Base-by-base conservation (phyloP, 2,888 invertebrate species). In the Cephalotes varians region DNA sequence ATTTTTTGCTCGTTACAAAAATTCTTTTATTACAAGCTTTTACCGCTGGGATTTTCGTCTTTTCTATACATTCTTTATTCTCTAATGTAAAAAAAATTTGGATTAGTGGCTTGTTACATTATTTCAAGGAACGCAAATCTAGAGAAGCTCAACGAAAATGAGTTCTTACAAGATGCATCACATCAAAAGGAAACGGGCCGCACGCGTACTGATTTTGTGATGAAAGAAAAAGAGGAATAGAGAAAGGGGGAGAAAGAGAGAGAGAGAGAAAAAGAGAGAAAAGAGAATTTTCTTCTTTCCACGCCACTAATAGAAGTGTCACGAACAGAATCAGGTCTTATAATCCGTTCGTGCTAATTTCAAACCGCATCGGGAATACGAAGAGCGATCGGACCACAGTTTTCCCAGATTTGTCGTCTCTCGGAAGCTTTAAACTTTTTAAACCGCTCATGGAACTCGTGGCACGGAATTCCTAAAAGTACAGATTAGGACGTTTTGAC, bases 261-360 rank as follows among this genome's bases (percentile, higher is more conserved):
- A 25, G 49, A 25, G 21, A 21, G 15, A 69, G 37, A 54, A 37
- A 64, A n/a, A 15, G 64, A 54, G 73, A 81, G 73, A 71, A 64
- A 83, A 21, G 54, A 51, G 49, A 73, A 82, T 82, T 85, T 77
- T 69, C 81, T 62, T 79, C 58, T 44, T 65, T 73, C 85, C 58
- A 28, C 82, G 77, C 67, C 60, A 72, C 87, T 85, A 87, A 87
- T 88, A 88, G 88, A 87, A 89, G 88, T 92, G 92, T 91, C 92
- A 91, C 85, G 84, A 87, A 51, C 92, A 91, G 90, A 85, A 18
- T 18, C 81, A 69, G 67, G 73, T 80, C 86, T 86, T 87, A 89
- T 91, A 91, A 90, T 90, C 90, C 85, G 83, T 87, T 90, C 86
- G 90, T 87, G 90, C 90, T 92, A 92, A 92, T 91, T 90, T 91